Evolutionary conservation across 2,113 vertebrate genomes (phyloP).

Genomic region (Takifugu bimaculatus): DNA sequence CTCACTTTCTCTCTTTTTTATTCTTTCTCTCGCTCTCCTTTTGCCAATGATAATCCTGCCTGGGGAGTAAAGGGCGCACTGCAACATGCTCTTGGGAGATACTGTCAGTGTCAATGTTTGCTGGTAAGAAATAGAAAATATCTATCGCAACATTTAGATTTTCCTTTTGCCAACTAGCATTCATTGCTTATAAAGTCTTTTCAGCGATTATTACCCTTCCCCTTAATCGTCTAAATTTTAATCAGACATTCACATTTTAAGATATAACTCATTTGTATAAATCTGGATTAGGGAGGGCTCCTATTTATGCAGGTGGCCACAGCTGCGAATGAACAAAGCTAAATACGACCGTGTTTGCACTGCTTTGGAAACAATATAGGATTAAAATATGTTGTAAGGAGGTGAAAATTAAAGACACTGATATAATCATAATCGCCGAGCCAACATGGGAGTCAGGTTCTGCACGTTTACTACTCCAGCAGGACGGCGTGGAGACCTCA

Average conservation of each 20-base stretch:
- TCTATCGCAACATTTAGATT: conserved; percentile 8
- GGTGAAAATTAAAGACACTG: no score
- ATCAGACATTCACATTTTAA: no score
- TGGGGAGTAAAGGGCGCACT: conserved; percentile 50
- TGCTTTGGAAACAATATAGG: no score
- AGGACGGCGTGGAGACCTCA: no score
- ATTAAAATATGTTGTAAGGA: no score
- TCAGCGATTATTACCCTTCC: neutral
- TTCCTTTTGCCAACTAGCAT: neutral
- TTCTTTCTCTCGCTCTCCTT: conserved; percentile 14
- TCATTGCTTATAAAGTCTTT: neutral
- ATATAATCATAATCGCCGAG: no score
- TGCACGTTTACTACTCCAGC: no score
- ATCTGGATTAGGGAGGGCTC: no score
- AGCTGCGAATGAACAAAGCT: no score
- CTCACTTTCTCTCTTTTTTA: neutral
- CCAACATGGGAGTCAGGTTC: no score
- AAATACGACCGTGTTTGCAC: no score
- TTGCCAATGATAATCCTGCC: conserved; percentile 56
- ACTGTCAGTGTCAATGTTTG: conserved; percentile 2
- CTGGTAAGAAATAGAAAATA: conserved; percentile 6
- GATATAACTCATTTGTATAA: neutral
- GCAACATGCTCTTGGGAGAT: conserved; percentile 46
- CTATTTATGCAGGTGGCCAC: no score
- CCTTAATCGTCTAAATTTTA: neutral